Evolutionary conservation across 1,140 invertebrate species (phyloP), one percentile per base, ranked within the genome.

Genomic region (Formica selysi): DNA sequence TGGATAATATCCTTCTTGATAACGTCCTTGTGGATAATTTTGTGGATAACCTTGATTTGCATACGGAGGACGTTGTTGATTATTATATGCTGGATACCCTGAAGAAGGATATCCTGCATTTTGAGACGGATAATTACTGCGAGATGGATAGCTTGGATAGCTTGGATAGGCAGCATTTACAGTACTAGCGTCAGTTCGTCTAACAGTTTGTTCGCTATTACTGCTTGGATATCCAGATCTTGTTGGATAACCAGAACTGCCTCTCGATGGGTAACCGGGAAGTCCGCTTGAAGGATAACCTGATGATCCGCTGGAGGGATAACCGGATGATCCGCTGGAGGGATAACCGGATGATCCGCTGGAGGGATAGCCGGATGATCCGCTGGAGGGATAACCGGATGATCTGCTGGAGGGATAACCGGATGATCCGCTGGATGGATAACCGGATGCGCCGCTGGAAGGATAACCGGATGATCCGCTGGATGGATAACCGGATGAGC

Each of bases 151-250:
- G 6, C 10, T 57, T 13, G 91, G 87, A 57, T 83, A 62, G 10
- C 10, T 57, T 13, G 91, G 87, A 81, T 87, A 86, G 1, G 86
- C 92, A 7, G 92, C 74, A 41, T 93, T 93, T 6, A 91, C 89
- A 1, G 74, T 44, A 41, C n/a, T 91, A 0, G 86, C 73, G 38
- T 67, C 73, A 0, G 84, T 64, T 29, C 87, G 86, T 65, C 87
- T 88, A 13, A 87, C 26, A 62, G 88, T 80, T 76, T 87, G 38
- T 61, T 88, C 51, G 8, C 32, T 32, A 32, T 32, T 32, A 32
- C 32, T 19, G 6, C 19, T 59, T 3, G 64, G 86, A 85, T 86
- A 86, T 38, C 61, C 62, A 26, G 57, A 84, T 41, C 38, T 13
- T 51, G 26, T 51, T 6, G 85, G 89, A 84, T 92, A 90, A 54